A percentile compares a stretch with the other conserved stretches of the same genome.
phyloP scores from a whole-genome alignment of 2,888 invertebrate genomes.

The Caenorhabditis becei region DNA sequence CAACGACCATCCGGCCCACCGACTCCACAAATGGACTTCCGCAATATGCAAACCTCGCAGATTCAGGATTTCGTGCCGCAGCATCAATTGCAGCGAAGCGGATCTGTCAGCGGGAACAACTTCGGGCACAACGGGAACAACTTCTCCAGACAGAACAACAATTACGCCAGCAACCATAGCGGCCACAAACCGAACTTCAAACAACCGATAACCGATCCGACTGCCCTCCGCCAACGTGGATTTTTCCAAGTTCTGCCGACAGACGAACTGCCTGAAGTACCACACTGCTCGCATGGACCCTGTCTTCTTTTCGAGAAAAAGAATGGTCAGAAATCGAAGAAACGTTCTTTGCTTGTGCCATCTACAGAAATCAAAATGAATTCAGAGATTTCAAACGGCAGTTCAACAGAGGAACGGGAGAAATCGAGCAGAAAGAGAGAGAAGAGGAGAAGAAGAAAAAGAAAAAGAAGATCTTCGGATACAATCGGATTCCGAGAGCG shows the following conservation, averaged over 20 bases:
- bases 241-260: constrained; percentile 64
- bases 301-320: constrained; percentile 75
- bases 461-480: constrained; percentile 54
- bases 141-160: constrained; percentile 17
- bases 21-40: constrained; percentile 66
- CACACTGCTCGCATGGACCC: constrained; percentile 74
- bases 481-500: constrained; percentile 66
- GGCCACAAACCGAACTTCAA: constrained; percentile 6
- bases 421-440: constrained; percentile 43
- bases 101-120: constrained; percentile 24
- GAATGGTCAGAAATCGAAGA: constrained; percentile 49
- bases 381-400: constrained; percentile 48
- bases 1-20: constrained; percentile 63
- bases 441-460: constrained; percentile 36
- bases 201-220: constrained; percentile 39
- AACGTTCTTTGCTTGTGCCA: constrained; percentile 74
- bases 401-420: constrained; percentile 37
- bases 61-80: constrained; percentile 37
- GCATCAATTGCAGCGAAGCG: constrained; percentile 37
- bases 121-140: too few relatives aligned
- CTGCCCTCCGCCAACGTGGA: constrained; percentile 59
- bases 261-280: constrained; percentile 58
- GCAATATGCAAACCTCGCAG: constrained; percentile 10
- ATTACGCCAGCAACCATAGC: neutral
- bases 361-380: constrained; percentile 65